These are phyloP conservation scores for Lochmaea crataegi DNA, from an alignment of 2,888 invertebrate species.

Conservation along the genomic window DNA sequence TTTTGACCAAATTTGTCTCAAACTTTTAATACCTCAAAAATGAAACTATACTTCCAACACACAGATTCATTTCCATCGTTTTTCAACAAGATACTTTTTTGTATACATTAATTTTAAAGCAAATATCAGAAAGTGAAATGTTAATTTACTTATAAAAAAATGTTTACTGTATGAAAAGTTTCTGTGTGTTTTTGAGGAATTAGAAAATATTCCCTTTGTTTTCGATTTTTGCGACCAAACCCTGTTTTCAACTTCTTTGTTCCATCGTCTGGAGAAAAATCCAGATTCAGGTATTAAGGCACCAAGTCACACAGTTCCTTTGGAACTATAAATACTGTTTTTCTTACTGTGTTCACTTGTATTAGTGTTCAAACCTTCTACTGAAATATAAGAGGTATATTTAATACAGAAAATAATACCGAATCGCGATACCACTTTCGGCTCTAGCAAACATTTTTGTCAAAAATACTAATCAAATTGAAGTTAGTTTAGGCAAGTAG, in stretches of 20 bases:
- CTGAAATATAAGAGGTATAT: constrained; percentile 43
- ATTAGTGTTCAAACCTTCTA: constrained; percentile 49
- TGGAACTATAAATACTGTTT: constrained; percentile 57
- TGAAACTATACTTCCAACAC: constrained; percentile 29
- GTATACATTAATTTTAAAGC: background rate
- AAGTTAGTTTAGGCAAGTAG: background rate
- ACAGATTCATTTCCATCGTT: constrained; percentile 19
- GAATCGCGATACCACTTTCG: constrained; percentile 20
- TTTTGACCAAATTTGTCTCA: constrained; percentile 28
- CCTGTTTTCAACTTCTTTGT: constrained; percentile 48
- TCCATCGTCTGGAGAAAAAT: constrained; percentile 48
- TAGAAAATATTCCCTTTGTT: constrained; percentile 29
- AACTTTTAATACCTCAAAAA: constrained; percentile 31
- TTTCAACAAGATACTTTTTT: background rate
- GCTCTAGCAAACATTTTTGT: constrained; percentile 12
- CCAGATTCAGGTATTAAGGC: constrained; percentile 54
- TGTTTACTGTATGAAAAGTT: constrained; percentile 8
- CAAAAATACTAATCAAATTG: background rate
- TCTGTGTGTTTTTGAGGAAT: constrained; percentile 42
- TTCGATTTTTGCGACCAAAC: constrained; percentile 42
- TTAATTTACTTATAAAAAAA: background rate
- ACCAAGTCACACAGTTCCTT: constrained; percentile 57
- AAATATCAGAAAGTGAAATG: background rate
- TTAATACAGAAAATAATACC: constrained; percentile 41
- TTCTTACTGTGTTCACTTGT: constrained; percentile 49